These are phyloP conservation scores for Stigmatopora nigra DNA, from an alignment of 2,113 vertebrate genomes.

Conservation along the genomic window DNA sequence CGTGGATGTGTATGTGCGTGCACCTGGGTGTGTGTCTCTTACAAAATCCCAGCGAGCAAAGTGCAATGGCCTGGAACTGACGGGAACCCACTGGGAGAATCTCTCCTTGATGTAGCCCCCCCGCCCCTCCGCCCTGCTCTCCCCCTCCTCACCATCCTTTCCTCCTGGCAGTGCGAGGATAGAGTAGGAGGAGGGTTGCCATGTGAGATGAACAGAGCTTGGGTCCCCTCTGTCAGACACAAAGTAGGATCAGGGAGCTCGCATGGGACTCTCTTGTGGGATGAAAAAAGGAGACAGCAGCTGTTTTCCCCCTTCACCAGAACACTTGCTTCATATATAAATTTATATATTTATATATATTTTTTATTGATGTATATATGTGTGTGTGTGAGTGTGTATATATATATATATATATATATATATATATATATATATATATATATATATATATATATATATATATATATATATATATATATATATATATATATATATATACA, in stretches of 20 bases:
- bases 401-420: too few species aligned
- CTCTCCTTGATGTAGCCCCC: conserved; percentile 60
- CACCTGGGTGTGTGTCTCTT: conserved; percentile 63
- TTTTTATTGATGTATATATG: too few species aligned
- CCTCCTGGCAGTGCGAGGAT: conserved; percentile 47
- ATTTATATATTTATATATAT: too few species aligned
- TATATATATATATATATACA: too few species aligned
- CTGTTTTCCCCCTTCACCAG: conserved; percentile 54
- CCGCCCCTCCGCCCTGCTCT: conserved; percentile 14
- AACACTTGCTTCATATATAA: conserved; percentile 15
- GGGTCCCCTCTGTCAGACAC: conserved; percentile 58
- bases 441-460: too few species aligned
- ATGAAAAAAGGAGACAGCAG: conserved; percentile 52
- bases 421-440: too few species aligned
- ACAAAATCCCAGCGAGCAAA: conserved; percentile 80
- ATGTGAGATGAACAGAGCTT: conserved; percentile 47
- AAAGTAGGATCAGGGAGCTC: conserved; percentile 56
- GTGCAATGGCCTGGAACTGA: conserved; percentile 90
- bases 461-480: too few species aligned
- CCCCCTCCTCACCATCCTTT: conserved; percentile 30
- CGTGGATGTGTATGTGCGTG: conserved; percentile 29
- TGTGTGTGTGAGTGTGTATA: too few species aligned
- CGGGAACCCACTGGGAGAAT: conserved; percentile 76
- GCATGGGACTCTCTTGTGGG: conserved; percentile 54
- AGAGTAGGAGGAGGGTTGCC: conserved; percentile 17